Evolutionary conservation across 1,140 invertebrate species (phyloP).

Genomic region (Atta cephalotes): DNA sequence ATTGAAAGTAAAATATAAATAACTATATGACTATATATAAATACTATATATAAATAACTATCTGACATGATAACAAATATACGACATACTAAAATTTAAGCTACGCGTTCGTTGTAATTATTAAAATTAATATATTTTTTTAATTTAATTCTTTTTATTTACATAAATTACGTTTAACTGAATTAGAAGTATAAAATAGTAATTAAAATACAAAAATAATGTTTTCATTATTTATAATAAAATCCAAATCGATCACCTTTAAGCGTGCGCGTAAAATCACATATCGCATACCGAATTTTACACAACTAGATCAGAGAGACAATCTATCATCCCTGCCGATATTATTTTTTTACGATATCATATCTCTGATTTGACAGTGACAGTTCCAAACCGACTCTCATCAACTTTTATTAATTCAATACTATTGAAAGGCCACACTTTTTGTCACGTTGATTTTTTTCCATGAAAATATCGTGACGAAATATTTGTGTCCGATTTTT

Average conservation of each 20-base stretch:
- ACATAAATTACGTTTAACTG: background rate
- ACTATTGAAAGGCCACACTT: conserved; percentile 2
- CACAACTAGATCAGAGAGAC: conserved; percentile 6
- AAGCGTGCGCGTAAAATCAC: conserved; percentile 28
- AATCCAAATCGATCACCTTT: conserved; percentile 22
- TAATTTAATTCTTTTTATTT: background rate
- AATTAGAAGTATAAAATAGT: no score
- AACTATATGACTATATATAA: background rate
- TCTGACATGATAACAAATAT: background rate
- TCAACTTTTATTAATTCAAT: conserved; percentile 38
- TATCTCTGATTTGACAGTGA: conserved; percentile 39
- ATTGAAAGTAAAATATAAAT: background rate
- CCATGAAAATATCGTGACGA: background rate
- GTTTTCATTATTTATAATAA: background rate
- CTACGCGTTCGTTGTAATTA: background rate
- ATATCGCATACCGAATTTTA: conserved; percentile 23
- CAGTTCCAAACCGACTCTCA: conserved; percentile 27
- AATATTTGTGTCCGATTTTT: conserved; percentile 1
- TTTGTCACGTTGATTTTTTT: conserved; percentile 8
- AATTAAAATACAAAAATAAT: background rate
- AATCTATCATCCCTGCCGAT: conserved; percentile 10
- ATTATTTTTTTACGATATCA: conserved; percentile 45
- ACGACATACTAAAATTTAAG: background rate
- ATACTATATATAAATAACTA: background rate
- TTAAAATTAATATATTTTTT: background rate